Base-by-base conservation (phyloP, 2,113 vertebrate species). In the Mus spicilegus region DNA sequence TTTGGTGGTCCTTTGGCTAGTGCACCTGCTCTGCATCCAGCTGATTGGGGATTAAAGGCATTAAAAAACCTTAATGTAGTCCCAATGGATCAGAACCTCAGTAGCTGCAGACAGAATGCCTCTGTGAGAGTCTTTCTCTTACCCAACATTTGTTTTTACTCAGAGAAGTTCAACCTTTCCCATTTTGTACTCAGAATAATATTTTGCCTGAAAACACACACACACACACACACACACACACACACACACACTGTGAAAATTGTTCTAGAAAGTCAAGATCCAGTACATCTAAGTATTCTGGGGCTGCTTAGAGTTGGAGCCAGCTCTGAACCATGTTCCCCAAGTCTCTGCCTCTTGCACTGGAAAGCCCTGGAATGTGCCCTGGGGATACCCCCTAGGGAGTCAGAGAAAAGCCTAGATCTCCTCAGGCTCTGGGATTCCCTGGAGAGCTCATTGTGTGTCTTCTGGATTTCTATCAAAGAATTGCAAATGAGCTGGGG, bases 391-490 rank as follows among this genome's bases (percentile, higher is more conserved):
- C 24, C 42, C 39, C 26, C 72, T 14, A 54, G 33, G 58, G 85
- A 10, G 14, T 33, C 46, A 0, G 51, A 26, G 42, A 30, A 84
- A 33, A 51, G 28, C 11, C 19, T 13, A 36, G 7, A n/a, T 42
- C 42, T 46, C 39, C 20, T 13, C 24, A 85, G 22, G 56, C 56
- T 10, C 49, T 80, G 22, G 76, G n/a, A 56, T n/a, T 84, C 42
- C 46, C 5, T 26, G 3, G 51, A 56, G n/a, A 20, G 46, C 20
- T 80, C 42, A 51, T 77, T 70, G 24, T 65, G 36, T 81, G 58
- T 94, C 91, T 87, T 94, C 36, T 73, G 6, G 73, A 30, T 33
- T 61, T 92, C 49, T 72, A 14, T 86, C 58, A 92, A 72, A 89
- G 61, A 92, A 65, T 51, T 22, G 33, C 17, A 49, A 84, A 20